Evolutionary conservation across 37 sponge, comb jelly and placozoan species (phyloP).

Genomic region (Corticium candelabrum): DNA sequence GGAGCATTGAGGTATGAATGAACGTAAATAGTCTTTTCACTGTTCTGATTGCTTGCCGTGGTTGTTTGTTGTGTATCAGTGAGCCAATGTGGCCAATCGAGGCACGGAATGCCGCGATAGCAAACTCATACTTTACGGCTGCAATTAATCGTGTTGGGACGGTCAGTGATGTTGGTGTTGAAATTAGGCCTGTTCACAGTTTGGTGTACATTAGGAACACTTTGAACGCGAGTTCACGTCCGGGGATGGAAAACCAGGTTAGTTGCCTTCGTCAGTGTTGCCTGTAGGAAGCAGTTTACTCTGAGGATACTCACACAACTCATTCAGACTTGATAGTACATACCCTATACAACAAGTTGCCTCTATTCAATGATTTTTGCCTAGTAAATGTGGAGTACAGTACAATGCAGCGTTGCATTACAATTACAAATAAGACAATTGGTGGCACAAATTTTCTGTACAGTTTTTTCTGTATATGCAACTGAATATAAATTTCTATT

Average conservation of each 20-base stretch:
- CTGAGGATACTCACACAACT: no score
- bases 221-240: slow-evolving; percentile 92
- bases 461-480: no score
- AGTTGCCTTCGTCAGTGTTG: no score
- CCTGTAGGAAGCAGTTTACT: no score
- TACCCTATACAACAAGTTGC: no score
- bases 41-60: not conserved
- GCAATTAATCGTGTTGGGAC: slow-evolving; percentile 87
- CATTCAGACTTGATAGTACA: no score
- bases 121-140: slow-evolving; percentile 79
- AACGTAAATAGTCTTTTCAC: not conserved
- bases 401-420: no score
- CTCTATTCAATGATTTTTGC: no score
- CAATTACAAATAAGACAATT: no score
- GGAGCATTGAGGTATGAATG: slow-evolving; percentile 71
- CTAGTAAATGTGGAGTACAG: no score
- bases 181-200: not conserved
- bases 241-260: slow-evolving; percentile 84
- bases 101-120: slow-evolving; percentile 85
- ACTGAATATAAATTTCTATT: no score
- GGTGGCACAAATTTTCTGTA: no score
- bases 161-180: slow-evolving; percentile 28
- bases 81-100: slow-evolving; percentile 99
- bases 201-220: slow-evolving; percentile 49
- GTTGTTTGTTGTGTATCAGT: slow-evolving; percentile 26